Evolutionary conservation across 2,888 invertebrate genomes (phyloP), one percentile per base, ranked within the genome.

Genomic region (Caenorhabditis panamensis): DNA sequence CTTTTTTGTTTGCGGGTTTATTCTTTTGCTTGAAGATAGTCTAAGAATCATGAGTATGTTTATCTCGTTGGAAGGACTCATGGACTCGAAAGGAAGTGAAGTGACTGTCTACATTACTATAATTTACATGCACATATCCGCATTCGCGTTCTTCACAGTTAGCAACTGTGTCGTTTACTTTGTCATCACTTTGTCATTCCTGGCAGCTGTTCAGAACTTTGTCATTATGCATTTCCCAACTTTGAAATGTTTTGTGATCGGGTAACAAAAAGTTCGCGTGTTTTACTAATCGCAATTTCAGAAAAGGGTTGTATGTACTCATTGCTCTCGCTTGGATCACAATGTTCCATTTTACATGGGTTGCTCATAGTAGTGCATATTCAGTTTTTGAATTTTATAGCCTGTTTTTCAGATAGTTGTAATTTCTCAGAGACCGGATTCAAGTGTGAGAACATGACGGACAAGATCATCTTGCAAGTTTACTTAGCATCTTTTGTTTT

Each of bases 361-460:
- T 20, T 16, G 37, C 58, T 1, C 58, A 58, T 9, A 5, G 58
- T 58, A 16, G n/a, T n/a, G n/a, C n/a, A n/a, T n/a, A n/a, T n/a
- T n/a, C n/a, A n/a, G n/a, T n/a, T n/a, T n/a, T n/a, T n/a, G n/a
- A n/a, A n/a, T n/a, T n/a, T n/a, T n/a, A n/a, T n/a, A n/a, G n/a
- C n/a, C n/a, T n/a, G n/a, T n/a, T n/a, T 54, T 54, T 26, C 31
- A 56, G 56, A 18, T n/a, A 56, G 3, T n/a, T 58, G 58, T 11
- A 11, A 31, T 31, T 8, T 58, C 9, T 13, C 11, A 31, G 5
- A 31, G 9, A 6, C 13, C 13, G 20, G 26, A 3, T 20, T 31
- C 16, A 26, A 4, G 0, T 58, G 58, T 37, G n/a, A 20, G 2
- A 13, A 36, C 26, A 1, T 36, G 11, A 58, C 4, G 3, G 31